Percentiles rank a stretch among this genome's conserved stretches.
Conservation (phyloP, 2,113 vertebrate genomes). For the Ondatra zibethicus region DNA sequence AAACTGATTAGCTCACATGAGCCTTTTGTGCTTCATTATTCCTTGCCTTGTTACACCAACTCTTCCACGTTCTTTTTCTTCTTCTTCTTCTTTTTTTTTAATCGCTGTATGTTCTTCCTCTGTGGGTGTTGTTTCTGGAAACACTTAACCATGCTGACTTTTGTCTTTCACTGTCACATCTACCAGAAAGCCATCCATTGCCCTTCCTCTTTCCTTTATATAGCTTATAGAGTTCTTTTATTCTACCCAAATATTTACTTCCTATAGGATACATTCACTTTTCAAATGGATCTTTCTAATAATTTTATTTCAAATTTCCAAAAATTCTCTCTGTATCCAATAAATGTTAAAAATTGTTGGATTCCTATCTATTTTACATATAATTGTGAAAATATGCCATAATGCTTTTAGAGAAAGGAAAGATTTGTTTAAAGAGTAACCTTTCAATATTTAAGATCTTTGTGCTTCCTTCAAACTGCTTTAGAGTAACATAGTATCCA, state of each 20-base stretch:
- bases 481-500: background rate
- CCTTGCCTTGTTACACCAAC: background rate
- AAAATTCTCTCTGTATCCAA: background rate
- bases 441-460: background rate
- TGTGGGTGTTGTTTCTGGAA: background rate
- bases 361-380: background rate
- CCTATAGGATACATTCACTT: background rate
- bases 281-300: slow-evolving; percentile 20
- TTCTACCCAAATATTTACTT: slow-evolving; percentile 30
- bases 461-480: background rate
- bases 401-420: background rate
- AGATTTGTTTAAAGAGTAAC: background rate
- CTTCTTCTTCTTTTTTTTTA: slow-evolving; percentile 40
- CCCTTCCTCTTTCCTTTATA: slow-evolving; percentile 5
- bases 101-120: background rate
- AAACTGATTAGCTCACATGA: background rate
- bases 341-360: background rate
- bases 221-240: background rate
- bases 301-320: slow-evolving; percentile 33
- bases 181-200: slow-evolving; percentile 37
- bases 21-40: slow-evolving; percentile 26
- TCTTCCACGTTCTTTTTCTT: slow-evolving; percentile 36
- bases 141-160: slow-evolving; percentile 13
- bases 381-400: background rate
- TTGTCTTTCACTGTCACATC: slow-evolving; percentile 13